Base-by-base conservation (phyloP, 2,797 vertebrate genomes). In the Thalassophryne amazonica region DNA sequence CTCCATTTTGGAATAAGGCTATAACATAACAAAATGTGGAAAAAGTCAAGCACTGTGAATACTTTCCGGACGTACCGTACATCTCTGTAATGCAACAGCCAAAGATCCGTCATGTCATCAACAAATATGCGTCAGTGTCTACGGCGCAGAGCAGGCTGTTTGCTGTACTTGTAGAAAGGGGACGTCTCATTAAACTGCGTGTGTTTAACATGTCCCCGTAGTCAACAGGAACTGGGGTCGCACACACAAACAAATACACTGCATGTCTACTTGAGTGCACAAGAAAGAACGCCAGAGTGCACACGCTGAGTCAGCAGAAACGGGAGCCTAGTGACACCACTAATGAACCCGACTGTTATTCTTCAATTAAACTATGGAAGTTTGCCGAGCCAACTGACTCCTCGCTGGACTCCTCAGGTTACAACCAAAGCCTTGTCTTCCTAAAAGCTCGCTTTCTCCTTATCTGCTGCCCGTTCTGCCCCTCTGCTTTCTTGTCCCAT, bases 321-420 rank as follows among this genome's bases (percentile, higher is more conserved):
- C 23, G 52, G 56, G 73, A 85, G 65, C 73, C 46, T 6, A 24
- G 66, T 69, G 70, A 69, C 74, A 76, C 79, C 12, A 7, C 65
- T 88, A 83, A 85, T 85, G 81, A 87, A 83, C 72, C 65, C 57
- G 34, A 47, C 55, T 90, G 86, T 89, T 90, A 69, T 89, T 89
- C 73, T 91, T 90, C 86, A 88, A 90, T 89, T 89, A 88, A 83
- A 78, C 35, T 35, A 55, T 30, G 52, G 61, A 76, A 18, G 42
- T 32, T 41, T 58, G 54, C 18, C 8, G 40, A 60, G 71, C 73
- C 60, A 55, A 69, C 50, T 40, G 49, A 63, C 80, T 83, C 78
- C 77, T 80, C 73, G 65, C 56, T 35, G 47, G 34, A 7, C 42
- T 15, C 49, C 70, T 85, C 56, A 32, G 10, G 62, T 80, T 78